These are phyloP conservation scores for Sylvia borin DNA, from an alignment of 2,797 vertebrate species.

Conservation along the genomic window DNA sequence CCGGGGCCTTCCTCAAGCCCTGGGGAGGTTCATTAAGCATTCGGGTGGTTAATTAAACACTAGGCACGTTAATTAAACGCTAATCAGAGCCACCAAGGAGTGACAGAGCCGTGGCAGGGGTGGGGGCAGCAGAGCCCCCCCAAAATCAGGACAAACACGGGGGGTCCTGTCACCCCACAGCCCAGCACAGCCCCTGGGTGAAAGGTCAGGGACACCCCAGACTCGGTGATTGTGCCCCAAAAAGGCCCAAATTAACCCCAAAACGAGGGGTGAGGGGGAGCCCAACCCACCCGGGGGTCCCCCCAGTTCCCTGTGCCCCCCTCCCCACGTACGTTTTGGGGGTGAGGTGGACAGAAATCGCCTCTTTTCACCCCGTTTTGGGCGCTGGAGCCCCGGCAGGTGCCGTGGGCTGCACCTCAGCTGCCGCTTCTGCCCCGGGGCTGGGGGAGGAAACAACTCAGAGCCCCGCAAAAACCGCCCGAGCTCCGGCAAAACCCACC, in stretches of 20 bases:
- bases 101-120: neutral
- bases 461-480: accelerated
- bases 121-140: neutral
- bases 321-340: neutral
- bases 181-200: neutral
- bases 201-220: neutral
- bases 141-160: accelerated
- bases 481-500: neutral
- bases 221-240: accelerated
- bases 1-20: neutral
- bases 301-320: neutral
- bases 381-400: neutral
- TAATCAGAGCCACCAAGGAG: neutral
- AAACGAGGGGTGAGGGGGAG: neutral
- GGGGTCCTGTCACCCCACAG: neutral
- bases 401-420: neutral
- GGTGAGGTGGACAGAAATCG: neutral
- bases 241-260: neutral
- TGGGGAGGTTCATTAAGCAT: neutral
- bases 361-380: too few relatives aligned
- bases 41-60: neutral
- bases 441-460: neutral
- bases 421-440: neutral
- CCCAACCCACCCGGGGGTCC: too few relatives aligned
- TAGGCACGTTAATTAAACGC: accelerated